These are phyloP conservation scores for Drosophila putrida DNA, from an alignment of 2,888 invertebrate species.

Conservation along the genomic window DNA sequence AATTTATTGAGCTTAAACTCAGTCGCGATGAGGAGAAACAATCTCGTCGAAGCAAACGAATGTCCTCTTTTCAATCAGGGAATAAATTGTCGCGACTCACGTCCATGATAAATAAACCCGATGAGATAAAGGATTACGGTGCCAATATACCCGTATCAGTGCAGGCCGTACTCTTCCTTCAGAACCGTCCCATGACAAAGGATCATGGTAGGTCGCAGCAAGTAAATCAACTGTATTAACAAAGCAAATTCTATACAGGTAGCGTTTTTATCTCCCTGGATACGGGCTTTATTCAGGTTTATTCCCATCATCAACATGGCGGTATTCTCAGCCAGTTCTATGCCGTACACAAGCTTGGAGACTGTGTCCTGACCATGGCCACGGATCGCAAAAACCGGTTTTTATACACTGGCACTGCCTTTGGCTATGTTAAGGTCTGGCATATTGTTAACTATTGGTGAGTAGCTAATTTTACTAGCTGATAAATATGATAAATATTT, in stretches of 20 bases:
- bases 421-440: slow-evolving; percentile 94
- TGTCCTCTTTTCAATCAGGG: slow-evolving; percentile 4
- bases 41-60: slow-evolving; percentile 43
- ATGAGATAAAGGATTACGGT: slow-evolving; percentile 51
- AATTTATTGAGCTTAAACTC: slow-evolving; percentile 81
- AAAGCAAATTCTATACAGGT: slow-evolving; percentile 84
- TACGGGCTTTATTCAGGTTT: slow-evolving; percentile 91
- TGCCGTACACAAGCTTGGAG: slow-evolving; percentile 89
- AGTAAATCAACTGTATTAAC: not conserved
- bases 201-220: slow-evolving; percentile 81
- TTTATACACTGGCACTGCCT: slow-evolving; percentile 90
- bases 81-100: slow-evolving; percentile 1
- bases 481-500: too few species aligned
- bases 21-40: slow-evolving; percentile 49
- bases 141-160: slow-evolving; percentile 87
- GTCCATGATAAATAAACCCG: slow-evolving; percentile 13
- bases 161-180: slow-evolving; percentile 89
- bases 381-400: slow-evolving; percentile 90
- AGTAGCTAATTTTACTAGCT: slow-evolving; percentile 45
- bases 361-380: slow-evolving; percentile 88
- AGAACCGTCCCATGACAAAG: slow-evolving; percentile 87
- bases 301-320: slow-evolving; percentile 92
- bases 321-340: slow-evolving; percentile 90
- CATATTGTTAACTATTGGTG: slow-evolving; percentile 89
- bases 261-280: slow-evolving; percentile 90